These are phyloP conservation scores for Drosophila setifemur DNA, from an alignment of 1,140 invertebrate species.

Conservation along the genomic window DNA sequence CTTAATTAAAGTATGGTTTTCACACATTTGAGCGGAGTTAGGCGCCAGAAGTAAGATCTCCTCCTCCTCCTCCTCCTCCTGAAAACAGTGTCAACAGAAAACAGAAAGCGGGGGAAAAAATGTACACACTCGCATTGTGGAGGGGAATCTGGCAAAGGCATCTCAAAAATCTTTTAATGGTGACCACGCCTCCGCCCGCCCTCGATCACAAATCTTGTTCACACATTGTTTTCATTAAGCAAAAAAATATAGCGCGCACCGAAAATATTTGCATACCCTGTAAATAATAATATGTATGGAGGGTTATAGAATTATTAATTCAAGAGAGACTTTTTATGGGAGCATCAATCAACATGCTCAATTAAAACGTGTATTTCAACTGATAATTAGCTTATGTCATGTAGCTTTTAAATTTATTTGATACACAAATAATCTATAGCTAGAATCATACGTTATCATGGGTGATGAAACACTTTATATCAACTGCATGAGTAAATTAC, in stretches of 20 bases:
- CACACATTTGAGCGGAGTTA: slow-evolving; percentile 63
- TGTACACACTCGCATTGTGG: too few species aligned
- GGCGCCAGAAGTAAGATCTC: slow-evolving; percentile 43
- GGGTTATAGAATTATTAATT: not conserved
- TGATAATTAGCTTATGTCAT: too few species aligned
- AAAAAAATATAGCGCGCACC: slow-evolving; percentile 31
- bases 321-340: too few species aligned
- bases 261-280: slow-evolving; percentile 56
- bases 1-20: slow-evolving; percentile 67
- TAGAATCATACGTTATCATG: too few species aligned
- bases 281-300: not conserved
- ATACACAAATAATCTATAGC: too few species aligned
- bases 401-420: too few species aligned
- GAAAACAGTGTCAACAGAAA: slow-evolving; percentile 55
- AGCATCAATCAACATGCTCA: not conserved
- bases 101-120: not conserved
- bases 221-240: slow-evolving; percentile 81
- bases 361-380: too few species aligned
- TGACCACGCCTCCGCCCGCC: slow-evolving; percentile 36
- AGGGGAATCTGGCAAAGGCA: slow-evolving; percentile 28
- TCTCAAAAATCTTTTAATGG: slow-evolving; percentile 69
- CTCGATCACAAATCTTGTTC: slow-evolving; percentile 65
- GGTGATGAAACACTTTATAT: too few species aligned
- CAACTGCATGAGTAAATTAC: too few species aligned
- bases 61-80: not conserved